These are phyloP conservation scores for Erebia epiphron DNA, from an alignment of 2,888 invertebrate species.

Conservation along the genomic window DNA sequence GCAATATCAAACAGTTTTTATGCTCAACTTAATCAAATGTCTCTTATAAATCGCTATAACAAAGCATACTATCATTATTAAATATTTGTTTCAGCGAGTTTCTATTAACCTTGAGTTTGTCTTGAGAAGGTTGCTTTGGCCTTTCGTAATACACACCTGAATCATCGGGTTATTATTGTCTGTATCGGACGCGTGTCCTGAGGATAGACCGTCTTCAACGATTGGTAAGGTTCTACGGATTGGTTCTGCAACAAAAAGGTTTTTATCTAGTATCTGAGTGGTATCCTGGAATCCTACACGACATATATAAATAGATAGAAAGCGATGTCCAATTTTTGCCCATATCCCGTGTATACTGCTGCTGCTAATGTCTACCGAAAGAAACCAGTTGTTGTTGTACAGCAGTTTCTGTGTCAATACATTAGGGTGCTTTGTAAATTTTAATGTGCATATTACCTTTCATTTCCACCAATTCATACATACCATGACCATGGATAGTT, in stretches of 20 bases:
- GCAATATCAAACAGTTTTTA: not conserved
- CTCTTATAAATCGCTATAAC: not conserved
- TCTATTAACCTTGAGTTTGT: too few relatives aligned
- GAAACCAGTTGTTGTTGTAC: too few relatives aligned
- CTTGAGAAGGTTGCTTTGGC: too few relatives aligned
- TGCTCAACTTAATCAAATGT: not conserved
- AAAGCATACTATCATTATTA: not conserved
- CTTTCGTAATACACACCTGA: conserved; percentile 40
- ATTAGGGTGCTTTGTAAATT: too few relatives aligned
- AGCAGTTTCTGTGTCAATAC: too few relatives aligned
- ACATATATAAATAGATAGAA: too few relatives aligned
- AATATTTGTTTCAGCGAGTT: not conserved
- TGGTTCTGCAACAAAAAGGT: conserved; percentile 77
- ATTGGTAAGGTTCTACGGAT: conserved; percentile 85
- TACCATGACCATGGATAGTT: conserved; percentile 90
- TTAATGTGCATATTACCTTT: conserved; percentile 59
- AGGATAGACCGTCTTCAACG: conserved; percentile 96
- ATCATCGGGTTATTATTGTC: conserved; percentile 90
- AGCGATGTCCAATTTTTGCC: too few relatives aligned
- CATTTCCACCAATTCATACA: conserved; percentile 81
- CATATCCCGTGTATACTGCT: too few relatives aligned
- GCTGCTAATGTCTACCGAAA: too few relatives aligned
- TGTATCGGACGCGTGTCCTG: conserved; percentile 95
- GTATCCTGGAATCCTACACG: too few relatives aligned
- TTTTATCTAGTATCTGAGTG: not conserved